phyloP scores from a whole-genome alignment of 2,888 invertebrate species.

The Temnothorax unifasciatus region DNA sequence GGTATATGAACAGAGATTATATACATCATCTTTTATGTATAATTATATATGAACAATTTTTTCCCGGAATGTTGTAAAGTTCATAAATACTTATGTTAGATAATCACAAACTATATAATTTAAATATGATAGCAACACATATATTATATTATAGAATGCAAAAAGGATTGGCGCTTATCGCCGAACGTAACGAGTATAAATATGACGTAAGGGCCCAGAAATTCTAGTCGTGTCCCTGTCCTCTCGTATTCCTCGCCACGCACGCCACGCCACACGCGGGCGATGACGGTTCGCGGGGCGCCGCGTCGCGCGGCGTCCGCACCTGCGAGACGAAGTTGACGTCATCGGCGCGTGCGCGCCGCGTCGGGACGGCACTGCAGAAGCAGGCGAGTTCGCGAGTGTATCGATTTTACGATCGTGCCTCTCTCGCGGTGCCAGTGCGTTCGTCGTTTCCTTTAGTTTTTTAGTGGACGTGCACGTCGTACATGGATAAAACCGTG shows the following conservation, averaged over 20 bases:
- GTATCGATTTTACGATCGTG: constrained; percentile 94
- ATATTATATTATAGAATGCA: background rate
- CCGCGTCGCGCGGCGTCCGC: constrained; percentile 28
- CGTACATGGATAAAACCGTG: constrained; percentile 92
- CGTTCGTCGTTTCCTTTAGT: constrained; percentile 86
- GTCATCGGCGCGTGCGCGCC: constrained; percentile 87
- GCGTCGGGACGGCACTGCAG: constrained; percentile 88
- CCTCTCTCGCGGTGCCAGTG: constrained; percentile 82
- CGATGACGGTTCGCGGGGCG: background rate
- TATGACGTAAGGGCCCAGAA: background rate
- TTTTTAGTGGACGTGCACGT: constrained; percentile 90
- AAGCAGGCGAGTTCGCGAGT: constrained; percentile 89
- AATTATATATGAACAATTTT: background rate
- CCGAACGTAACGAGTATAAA: background rate
- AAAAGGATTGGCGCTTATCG: background rate
- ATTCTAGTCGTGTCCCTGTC: background rate
- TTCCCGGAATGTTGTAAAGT: background rate
- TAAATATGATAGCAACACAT: background rate
- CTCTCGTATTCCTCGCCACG: no score
- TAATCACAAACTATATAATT: background rate
- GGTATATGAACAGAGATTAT: background rate
- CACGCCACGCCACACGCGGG: background rate
- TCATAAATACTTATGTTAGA: background rate
- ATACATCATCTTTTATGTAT: background rate
- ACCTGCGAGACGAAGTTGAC: constrained; percentile 78